Percentiles rank a stretch among this genome's conserved stretches.
These are phyloP conservation scores for Herpetotheres cachinnans DNA, from an alignment of 2,113 vertebrate genomes.

Conservation along the genomic window DNA sequence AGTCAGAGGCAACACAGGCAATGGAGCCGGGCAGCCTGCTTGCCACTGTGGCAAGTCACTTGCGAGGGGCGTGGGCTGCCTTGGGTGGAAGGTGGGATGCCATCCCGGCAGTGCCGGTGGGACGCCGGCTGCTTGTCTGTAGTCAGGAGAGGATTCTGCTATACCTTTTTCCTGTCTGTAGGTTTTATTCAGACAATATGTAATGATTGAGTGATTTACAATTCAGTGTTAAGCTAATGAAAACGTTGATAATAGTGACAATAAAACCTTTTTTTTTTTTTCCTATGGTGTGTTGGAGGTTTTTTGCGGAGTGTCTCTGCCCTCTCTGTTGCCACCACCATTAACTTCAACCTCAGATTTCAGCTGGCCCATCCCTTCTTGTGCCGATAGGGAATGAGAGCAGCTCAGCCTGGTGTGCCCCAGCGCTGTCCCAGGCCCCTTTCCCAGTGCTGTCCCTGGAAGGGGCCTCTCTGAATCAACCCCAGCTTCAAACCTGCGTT, in stretches of 20 bases:
- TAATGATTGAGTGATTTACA: slow-evolving; percentile 81
- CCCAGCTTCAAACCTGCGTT: background rate
- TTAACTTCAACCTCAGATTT: background rate
- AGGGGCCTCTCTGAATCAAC: background rate
- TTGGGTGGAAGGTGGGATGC: slow-evolving; percentile 51
- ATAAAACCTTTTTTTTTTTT: slow-evolving; percentile 60
- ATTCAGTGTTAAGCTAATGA: slow-evolving; percentile 79
- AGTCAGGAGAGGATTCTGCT: slow-evolving; percentile 51
- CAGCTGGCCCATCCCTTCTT: background rate
- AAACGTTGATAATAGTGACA: slow-evolving; percentile 68
- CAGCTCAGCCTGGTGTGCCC: background rate
- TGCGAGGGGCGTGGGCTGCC: slow-evolving; percentile 28
- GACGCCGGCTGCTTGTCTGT: background rate
- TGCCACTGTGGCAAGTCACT: background rate
- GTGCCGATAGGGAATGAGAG: background rate
- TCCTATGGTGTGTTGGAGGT: background rate
- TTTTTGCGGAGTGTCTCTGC: background rate
- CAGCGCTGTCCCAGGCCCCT: background rate
- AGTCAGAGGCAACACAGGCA: background rate
- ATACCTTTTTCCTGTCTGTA: slow-evolving; percentile 72
- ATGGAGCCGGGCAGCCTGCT: background rate
- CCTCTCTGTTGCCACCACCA: background rate
- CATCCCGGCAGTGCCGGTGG: background rate
- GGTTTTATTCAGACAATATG: slow-evolving; percentile 78
- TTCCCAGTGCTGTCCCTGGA: background rate